Evolutionary conservation across 1,140 invertebrate species (phyloP).

Genomic region (Cylas formicarius): DNA sequence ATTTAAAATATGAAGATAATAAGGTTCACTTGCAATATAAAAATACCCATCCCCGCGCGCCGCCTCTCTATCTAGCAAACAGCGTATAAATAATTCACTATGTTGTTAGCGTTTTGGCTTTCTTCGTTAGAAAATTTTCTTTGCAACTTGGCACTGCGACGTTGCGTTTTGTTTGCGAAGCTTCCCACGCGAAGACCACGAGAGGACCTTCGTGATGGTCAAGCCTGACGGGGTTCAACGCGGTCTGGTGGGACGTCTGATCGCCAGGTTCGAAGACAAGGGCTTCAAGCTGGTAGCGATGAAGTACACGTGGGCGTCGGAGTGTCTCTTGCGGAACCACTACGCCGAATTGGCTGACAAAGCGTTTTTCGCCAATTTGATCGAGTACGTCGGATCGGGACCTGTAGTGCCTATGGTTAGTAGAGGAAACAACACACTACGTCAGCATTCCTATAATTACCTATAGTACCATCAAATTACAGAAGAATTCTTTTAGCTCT

Average conservation of each 20-base stretch:
- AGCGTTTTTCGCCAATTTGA: constrained; percentile 88
- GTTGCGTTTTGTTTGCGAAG: constrained; percentile 16
- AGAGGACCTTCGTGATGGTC: constrained; percentile 96
- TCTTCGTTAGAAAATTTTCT: too few species aligned
- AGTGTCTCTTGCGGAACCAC: constrained; percentile 76
- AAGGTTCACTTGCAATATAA: too few species aligned
- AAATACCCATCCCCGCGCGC: too few species aligned
- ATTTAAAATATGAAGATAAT: too few species aligned
- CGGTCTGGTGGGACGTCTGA: constrained; percentile 90
- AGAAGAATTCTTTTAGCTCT: too few species aligned
- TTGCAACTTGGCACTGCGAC: too few species aligned
- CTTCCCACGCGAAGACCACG: constrained; percentile 64
- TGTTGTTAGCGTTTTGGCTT: too few species aligned
- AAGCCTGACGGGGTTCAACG: constrained; percentile 98
- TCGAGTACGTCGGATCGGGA: constrained; percentile 95
- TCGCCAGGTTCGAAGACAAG: constrained; percentile 91
- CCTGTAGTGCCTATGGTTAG: constrained; percentile 90
- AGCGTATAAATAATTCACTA: too few species aligned
- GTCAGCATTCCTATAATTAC: too few species aligned
- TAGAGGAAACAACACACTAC: too few species aligned
- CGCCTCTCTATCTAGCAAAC: too few species aligned
- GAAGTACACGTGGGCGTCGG: constrained; percentile 67
- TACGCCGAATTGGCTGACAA: constrained; percentile 81
- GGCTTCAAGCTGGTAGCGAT: constrained; percentile 97
- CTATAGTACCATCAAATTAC: too few species aligned